Evolutionary conservation across 2,797 vertebrate species (phyloP), one percentile per base, ranked within the genome.

Genomic region (Ataeniobius toweri): DNA sequence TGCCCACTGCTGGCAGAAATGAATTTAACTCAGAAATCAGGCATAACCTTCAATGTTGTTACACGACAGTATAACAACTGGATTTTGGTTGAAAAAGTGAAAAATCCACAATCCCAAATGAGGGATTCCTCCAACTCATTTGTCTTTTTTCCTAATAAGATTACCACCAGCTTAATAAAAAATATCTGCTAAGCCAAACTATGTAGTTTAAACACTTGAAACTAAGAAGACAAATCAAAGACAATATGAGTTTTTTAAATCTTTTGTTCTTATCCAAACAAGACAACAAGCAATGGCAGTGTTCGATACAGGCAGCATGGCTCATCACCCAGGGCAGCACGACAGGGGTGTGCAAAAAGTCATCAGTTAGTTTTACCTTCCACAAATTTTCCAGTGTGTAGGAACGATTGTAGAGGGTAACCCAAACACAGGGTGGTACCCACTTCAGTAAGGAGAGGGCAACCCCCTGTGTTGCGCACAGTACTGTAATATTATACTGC

Each of bases 1-100:
- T 89, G 86, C 90, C 86, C 83, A 78, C 89, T 91, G 67, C 16
- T 87, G 89, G 83, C 56, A 75, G 70, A 58, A 78, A 50, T 8
- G 69, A 70, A 65, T 68, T 4, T 12, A 55, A 55, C 9, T 26
- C 8, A 74, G 50, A 18, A 68, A 58, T 65, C 26, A 7, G 31
- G 13, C 24, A 39, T 16, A 48, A 53, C 48, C 48, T 31, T 50
- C 70, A 48, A 48, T 16, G 63, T 20, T 41, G 36, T 63, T 8
- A 41, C 31, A 39, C 18, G 24, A 24, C 22, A 22, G 63, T 41
- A 14, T 36, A 16, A 61, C 4, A 61, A 61, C 26, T 61, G 18
- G 51, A 13, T 28, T 28, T 61, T 16, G 14, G 58, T 18, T 14
- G 26, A 61, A 6, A 31, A 14, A 31, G 14, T 14, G 18, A 22